Conservation (phyloP, 92 coral and sea anemone species). For the Blastomussa wellsi region DNA sequence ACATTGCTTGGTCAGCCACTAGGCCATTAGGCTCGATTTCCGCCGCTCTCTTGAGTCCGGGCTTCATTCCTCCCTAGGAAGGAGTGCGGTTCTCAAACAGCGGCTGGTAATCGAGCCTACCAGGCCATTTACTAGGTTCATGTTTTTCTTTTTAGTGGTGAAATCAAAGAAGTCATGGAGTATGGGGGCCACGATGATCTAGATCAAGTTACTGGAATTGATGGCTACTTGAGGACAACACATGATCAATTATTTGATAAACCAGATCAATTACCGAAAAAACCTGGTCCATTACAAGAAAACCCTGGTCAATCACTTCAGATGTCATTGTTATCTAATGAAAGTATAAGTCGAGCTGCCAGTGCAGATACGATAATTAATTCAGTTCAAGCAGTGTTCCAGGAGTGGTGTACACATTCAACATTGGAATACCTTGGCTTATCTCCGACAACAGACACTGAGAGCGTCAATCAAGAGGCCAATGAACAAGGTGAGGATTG, state of each 20-base stretch:
- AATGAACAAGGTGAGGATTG: neutral
- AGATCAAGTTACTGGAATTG: neutral
- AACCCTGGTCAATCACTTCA: neutral
- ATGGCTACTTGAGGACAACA: too few species aligned
- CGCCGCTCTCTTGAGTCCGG: too few species aligned
- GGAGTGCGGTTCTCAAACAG: too few species aligned
- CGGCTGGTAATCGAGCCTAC: too few species aligned
- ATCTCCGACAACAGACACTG: neutral
- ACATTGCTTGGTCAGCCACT: too few species aligned
- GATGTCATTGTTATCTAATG: neutral
- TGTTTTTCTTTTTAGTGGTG: slow-evolving; percentile 1
- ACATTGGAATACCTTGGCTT: slow-evolving; percentile 23
- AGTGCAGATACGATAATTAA: slow-evolving; percentile 15
- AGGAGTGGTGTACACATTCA: slow-evolving; percentile 35
- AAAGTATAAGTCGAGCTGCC: neutral
- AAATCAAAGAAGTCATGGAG: neutral
- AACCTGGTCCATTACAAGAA: neutral
- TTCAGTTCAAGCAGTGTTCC: slow-evolving; percentile 26
- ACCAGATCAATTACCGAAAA: neutral
- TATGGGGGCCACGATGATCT: neutral
- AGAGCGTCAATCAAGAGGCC: neutral
- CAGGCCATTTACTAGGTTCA: too few species aligned
- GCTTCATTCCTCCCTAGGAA: too few species aligned
- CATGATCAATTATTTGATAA: neutral
- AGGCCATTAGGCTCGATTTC: too few species aligned